Evolutionary conservation across 1,140 invertebrate species (phyloP).

Genomic region (Eufriesea mexicana): DNA sequence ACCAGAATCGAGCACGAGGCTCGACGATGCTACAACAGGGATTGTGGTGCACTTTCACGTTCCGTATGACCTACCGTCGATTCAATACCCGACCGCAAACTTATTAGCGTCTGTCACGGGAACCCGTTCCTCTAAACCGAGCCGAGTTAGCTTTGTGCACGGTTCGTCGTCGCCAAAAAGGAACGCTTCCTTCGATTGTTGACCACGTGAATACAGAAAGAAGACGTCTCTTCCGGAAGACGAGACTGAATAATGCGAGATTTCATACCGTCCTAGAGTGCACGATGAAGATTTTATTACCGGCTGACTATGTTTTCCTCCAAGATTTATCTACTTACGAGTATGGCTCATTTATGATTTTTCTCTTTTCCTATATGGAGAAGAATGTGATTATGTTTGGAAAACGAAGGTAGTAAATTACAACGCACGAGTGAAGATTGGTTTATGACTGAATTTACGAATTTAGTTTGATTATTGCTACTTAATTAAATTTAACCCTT

Average conservation of each 20-base stretch:
- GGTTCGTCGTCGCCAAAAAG: constrained; percentile 26
- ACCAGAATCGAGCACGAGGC: constrained; percentile 20
- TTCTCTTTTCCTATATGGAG: too few relatives aligned
- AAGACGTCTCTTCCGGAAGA: background rate
- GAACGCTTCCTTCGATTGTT: constrained; percentile 13
- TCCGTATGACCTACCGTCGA: constrained; percentile 59
- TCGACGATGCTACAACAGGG: constrained; percentile 18
- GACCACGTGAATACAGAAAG: background rate
- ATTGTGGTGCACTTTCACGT: constrained; percentile 59
- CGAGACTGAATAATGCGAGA: background rate
- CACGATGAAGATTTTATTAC: too few relatives aligned
- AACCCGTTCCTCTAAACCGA: constrained; percentile 38
- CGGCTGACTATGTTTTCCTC: too few relatives aligned
- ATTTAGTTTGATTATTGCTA: too few relatives aligned
- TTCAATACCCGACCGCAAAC: constrained; percentile 64
- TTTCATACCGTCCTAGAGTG: background rate
- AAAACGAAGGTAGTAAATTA: too few relatives aligned
- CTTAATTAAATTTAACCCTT: too few relatives aligned
- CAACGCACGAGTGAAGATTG: too few relatives aligned
- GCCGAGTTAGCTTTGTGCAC: constrained; percentile 33
- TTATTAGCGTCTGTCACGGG: constrained; percentile 63
- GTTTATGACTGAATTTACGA: too few relatives aligned
- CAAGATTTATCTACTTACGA: too few relatives aligned
- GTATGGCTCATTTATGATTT: too few relatives aligned
- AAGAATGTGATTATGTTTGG: too few relatives aligned